Conservation (phyloP, 2,888 invertebrate species). For the Petrolisthes cinctipes region DNA sequence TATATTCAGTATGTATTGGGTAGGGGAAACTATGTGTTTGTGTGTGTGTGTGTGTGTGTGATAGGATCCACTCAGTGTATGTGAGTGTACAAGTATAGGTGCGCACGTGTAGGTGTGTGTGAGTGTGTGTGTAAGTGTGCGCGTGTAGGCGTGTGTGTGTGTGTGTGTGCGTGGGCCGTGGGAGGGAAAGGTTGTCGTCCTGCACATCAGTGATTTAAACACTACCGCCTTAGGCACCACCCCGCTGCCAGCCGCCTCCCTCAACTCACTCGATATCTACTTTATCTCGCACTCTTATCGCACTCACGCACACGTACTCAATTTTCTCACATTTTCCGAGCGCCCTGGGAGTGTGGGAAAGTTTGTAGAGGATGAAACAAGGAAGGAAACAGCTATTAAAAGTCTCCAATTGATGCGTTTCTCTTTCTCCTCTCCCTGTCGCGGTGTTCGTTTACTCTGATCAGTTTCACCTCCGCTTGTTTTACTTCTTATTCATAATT, state of each 20-base stretch:
- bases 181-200: not conserved
- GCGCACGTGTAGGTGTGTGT: not conserved
- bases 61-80: not conserved
- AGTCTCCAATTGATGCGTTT: not conserved
- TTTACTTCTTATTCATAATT: no score
- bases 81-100: not conserved
- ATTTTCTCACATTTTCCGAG: not conserved
- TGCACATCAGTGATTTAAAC: constrained; percentile 18
- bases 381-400: not conserved
- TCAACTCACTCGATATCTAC: constrained; percentile 3
- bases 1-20: no score
- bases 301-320: constrained; percentile 1
- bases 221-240: not conserved
- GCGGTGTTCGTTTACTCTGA: not conserved
- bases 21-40: not conserved
- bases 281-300: constrained; percentile 1
- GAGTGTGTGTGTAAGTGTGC: not conserved
- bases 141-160: not conserved
- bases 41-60: not conserved
- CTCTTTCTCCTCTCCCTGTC: not conserved
- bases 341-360: not conserved
- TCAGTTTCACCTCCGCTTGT: no score
- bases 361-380: not conserved
- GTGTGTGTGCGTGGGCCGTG: not conserved
- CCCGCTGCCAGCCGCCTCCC: not conserved